Evolutionary conservation across 1,140 invertebrate genomes (phyloP), one percentile per base, ranked within the genome.

Genomic region (Drosophila lacertosa): DNA sequence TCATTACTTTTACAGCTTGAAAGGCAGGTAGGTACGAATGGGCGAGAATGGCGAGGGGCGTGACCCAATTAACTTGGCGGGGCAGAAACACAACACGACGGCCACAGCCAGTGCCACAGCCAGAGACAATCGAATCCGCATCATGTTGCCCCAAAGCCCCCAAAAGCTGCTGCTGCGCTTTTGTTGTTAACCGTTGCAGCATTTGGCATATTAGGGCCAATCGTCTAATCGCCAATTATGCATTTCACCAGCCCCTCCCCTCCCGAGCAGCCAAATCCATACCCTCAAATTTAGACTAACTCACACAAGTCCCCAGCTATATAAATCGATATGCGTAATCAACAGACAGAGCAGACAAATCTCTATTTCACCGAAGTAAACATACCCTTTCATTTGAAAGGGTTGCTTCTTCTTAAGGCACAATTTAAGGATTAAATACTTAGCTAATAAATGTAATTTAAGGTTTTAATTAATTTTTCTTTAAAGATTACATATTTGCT

Each of bases 161-260:
- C 24, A 15, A 62, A 50, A 18, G 37, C 55, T 70, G 64, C 64
- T 80, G 66, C 57, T 69, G 66, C 48, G 73, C 72, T 81, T 68
- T 71, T 67, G 68, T 67, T 81, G 77, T 69, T 68, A 68, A 59
- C 72, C 59, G 57, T 58, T 82, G 74, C 83, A 81, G 53, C 71
- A 58, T 77, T 53, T 83, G 70, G 64, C 74, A 89, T 88, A 88
- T 88, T 88, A 89, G 74, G 82, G 82, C 74, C 82, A 88, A 88
- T 82, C 74, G 83, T 82, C 83, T 88, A 88, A 88, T 89, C 82
- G 82, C 83, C 83, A 88, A 88, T 88, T 88, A 88, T 88, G 74
- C 82, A 88, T 71, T 77, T 74, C 64, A 86, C 63, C 63, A 47
- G 57, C 22, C 47, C 48, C 13, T 22, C 29, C 18, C n/a, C 50